These are phyloP conservation scores for Argynnis bischoffii DNA, from an alignment of 2,888 invertebrate genomes.

Conservation along the genomic window DNA sequence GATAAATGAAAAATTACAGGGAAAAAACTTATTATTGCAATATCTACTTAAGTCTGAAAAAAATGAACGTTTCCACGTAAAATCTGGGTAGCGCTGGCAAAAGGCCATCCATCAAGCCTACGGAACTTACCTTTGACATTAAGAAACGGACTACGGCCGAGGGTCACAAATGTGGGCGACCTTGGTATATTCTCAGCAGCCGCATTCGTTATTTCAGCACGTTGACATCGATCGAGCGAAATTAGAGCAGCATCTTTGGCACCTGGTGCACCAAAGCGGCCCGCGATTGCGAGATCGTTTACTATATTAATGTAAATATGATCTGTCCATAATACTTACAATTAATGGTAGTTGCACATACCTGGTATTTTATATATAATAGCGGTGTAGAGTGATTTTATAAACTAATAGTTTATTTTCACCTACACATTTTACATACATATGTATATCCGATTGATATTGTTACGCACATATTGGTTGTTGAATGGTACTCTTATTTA, in stretches of 20 bases:
- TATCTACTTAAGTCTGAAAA: background rate
- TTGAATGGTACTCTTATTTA: too few relatives aligned
- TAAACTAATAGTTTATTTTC: too few relatives aligned
- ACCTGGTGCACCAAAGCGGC: conserved; percentile 61
- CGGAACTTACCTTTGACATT: conserved; percentile 37
- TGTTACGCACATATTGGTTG: too few relatives aligned
- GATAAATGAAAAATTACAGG: background rate
- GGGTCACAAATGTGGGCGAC: conserved; percentile 34
- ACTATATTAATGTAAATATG: conserved; percentile 13
- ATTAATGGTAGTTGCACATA: too few relatives aligned
- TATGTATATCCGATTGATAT: too few relatives aligned
- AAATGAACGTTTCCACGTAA: background rate
- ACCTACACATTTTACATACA: too few relatives aligned
- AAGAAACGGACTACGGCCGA: conserved; percentile 35
- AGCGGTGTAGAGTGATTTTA: too few relatives aligned
- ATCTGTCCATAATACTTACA: too few relatives aligned
- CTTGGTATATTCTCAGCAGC: conserved; percentile 58
- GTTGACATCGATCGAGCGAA: conserved; percentile 67
- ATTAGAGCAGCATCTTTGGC: conserved; percentile 72
- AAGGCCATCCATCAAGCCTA: conserved; percentile 28
- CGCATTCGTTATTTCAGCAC: conserved; percentile 66
- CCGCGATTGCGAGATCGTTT: conserved; percentile 54
- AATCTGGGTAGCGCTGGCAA: conserved; percentile 21
- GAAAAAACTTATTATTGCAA: background rate
- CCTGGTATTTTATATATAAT: too few relatives aligned